Conservation (phyloP, 37 sponge, comb jelly and placozoan species). For the Axinella damicornis region DNA sequence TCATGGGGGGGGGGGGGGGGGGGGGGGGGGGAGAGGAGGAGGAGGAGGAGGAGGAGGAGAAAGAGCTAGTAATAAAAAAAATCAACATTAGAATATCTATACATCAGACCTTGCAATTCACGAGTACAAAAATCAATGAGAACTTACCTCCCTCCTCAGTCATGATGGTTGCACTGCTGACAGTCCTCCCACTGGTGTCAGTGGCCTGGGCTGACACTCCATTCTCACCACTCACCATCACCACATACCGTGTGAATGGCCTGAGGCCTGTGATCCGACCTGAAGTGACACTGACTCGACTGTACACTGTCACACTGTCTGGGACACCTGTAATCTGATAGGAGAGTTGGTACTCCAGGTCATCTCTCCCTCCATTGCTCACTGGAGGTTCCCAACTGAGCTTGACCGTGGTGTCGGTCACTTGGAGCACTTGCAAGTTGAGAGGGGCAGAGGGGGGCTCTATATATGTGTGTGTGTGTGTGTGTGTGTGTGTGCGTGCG, state of each 20-base stretch:
- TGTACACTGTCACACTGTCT: too few relatives aligned
- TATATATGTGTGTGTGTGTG: too few relatives aligned
- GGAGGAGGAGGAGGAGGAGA: too few relatives aligned
- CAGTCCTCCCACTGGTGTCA: neutral
- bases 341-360: neutral
- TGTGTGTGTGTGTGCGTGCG: too few relatives aligned
- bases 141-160: conserved; percentile 2
- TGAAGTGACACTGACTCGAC: too few relatives aligned
- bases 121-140: too few relatives aligned
- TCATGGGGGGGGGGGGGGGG: too few relatives aligned
- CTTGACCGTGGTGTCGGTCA: neutral
- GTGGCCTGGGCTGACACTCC: conserved; percentile 10
- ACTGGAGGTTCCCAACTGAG: neutral
- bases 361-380: neutral
- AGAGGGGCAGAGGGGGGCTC: conserved; percentile 1
- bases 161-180: neutral
- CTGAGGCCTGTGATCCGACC: neutral
- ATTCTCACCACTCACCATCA: conserved; percentile 9
- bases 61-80: too few relatives aligned
- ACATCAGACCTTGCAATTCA: too few relatives aligned
- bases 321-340: neutral
- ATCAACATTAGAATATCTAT: too few relatives aligned
- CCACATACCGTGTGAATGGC: neutral
- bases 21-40: too few relatives aligned
- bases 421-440: neutral